Conservation (phyloP, 2,797 vertebrate genomes). For the Australoheros facetus region DNA sequence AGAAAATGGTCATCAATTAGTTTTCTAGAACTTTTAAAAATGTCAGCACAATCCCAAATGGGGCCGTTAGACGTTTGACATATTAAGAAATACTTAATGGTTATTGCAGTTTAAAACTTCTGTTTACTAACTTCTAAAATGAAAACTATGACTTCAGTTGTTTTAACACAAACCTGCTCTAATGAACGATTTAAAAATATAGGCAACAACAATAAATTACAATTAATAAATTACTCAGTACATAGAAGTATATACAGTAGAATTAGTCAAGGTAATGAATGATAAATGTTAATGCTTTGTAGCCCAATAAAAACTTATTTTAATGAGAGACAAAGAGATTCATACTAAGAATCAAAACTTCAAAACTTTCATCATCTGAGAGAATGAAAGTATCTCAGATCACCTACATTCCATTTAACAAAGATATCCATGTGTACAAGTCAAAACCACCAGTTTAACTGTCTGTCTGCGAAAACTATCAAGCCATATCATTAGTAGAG, state of each 20-base stretch:
- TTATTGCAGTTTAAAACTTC: constrained; percentile 47
- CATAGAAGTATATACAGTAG: not conserved
- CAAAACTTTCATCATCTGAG: not conserved
- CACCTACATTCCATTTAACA: constrained; percentile 3
- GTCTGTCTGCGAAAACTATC: not conserved
- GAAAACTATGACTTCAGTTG: not conserved
- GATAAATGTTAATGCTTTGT: no score
- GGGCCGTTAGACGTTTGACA: constrained; percentile 43
- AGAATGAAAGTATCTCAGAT: constrained; percentile 9
- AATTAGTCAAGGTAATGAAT: not conserved
- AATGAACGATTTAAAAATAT: not conserved
- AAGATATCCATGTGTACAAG: constrained; percentile 19
- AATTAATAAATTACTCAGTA: not conserved
- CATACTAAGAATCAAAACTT: not conserved
- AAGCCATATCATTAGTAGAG: not conserved
- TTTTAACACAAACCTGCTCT: not conserved
- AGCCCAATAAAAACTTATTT: not conserved
- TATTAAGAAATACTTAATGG: constrained; percentile 25
- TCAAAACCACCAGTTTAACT: constrained; percentile 20
- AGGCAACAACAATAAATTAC: not conserved
- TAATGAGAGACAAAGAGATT: not conserved
- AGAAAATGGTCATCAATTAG: constrained; percentile 67
- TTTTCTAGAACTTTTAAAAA: constrained; percentile 63
- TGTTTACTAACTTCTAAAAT: constrained; percentile 14
- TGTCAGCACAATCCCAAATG: constrained; percentile 61